phyloP scores from a whole-genome alignment of 2,113 vertebrate genomes.

The Mesocricetus auratus region DNA sequence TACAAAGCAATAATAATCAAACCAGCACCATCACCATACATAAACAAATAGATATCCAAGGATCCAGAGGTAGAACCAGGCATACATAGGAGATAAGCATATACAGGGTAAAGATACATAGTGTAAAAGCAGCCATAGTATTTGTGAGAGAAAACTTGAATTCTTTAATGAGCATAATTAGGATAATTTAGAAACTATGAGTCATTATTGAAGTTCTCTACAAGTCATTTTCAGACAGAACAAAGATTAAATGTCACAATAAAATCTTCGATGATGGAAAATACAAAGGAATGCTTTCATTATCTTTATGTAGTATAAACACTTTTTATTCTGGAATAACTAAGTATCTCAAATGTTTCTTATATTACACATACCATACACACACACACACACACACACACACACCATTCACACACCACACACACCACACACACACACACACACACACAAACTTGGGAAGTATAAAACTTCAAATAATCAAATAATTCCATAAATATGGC shows the following conservation, averaged over 20 bases:
- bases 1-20: background rate
- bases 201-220: background rate
- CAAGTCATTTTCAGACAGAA: constrained; percentile 30
- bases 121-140: constrained; percentile 2
- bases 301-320: background rate
- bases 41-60: constrained; percentile 22
- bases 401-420: background rate
- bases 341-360: constrained; percentile 7
- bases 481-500: background rate
- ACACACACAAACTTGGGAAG: background rate
- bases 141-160: background rate
- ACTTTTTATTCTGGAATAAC: constrained; percentile 12
- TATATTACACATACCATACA: background rate
- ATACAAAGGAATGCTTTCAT: background rate
- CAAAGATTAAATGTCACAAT: constrained; percentile 23
- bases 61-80: background rate
- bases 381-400: no score
- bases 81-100: background rate
- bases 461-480: background rate
- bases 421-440: background rate
- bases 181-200: background rate
- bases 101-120: background rate
- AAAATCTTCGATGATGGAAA: constrained; percentile 21
- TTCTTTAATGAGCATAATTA: background rate
- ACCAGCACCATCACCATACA: background rate